A percentile compares a stretch with the other conserved stretches of the same genome.
Evolutionary conservation across 2,888 invertebrate species (phyloP).

Genomic region (Stenchaetothrips biformis): DNA sequence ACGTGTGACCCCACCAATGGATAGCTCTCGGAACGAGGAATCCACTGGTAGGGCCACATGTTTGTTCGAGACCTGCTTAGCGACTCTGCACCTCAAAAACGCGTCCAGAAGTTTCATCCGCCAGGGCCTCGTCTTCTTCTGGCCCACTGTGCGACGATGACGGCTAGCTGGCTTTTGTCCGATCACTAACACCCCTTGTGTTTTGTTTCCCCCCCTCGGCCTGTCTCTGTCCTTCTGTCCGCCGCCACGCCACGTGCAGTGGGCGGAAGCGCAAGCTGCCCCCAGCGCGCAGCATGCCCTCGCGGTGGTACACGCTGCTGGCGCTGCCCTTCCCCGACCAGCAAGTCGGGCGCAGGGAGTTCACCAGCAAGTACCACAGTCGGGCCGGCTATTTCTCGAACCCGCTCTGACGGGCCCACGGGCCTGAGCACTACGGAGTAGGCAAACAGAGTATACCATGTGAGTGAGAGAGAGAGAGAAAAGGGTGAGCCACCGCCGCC

Average conservation of each 20-base stretch:
- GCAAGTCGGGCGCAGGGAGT: constrained; percentile 80
- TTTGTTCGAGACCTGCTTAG: too few species aligned
- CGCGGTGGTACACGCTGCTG: constrained; percentile 83
- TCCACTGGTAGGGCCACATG: too few species aligned
- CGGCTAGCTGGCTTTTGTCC: too few species aligned
- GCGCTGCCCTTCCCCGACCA: constrained; percentile 91
- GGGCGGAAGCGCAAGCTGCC: constrained; percentile 47
- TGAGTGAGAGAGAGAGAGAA: constrained; percentile 17
- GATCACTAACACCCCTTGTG: neutral
- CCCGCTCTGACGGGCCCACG: constrained; percentile 55
- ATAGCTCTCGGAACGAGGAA: too few species aligned
- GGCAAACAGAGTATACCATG: constrained; percentile 26
- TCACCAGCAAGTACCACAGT: constrained; percentile 68
- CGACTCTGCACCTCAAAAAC: too few species aligned
- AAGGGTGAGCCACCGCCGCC: neutral
- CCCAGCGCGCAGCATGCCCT: constrained; percentile 56
- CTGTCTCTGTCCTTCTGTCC: neutral
- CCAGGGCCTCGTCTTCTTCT: too few species aligned
- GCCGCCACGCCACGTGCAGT: constrained; percentile 40
- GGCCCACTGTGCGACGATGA: too few species aligned
- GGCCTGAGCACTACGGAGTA: constrained; percentile 24
- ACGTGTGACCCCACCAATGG: too few species aligned
- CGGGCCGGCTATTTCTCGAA: constrained; percentile 86
- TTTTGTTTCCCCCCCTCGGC: neutral
- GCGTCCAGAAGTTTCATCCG: too few species aligned